Evolutionary conservation across 2,113 vertebrate species (phyloP).

Genomic region (human): GRCh38 chr14:98899001-98899500

Average conservation of each 20-base stretch:
- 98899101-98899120: background rate
- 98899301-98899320: background rate
- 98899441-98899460: rapidly evolving
- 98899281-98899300: rapidly evolving
- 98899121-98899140: rapidly evolving
- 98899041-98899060: background rate
- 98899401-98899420: too few relatives aligned
- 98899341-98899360: rapidly evolving
- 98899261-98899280: background rate
- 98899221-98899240: rapidly evolving
- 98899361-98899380: rapidly evolving
- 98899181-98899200: background rate
- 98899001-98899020: background rate
- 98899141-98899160: rapidly evolving
- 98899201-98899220: background rate
- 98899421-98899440: rapidly evolving
- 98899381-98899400: rapidly evolving
- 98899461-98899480: rapidly evolving
- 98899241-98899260: background rate
- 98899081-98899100: rapidly evolving
- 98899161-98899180: rapidly evolving
- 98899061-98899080: rapidly evolving
- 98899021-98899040: background rate
- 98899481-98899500: background rate
- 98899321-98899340: rapidly evolving